Evolutionary conservation across 2,113 vertebrate genomes (phyloP).

Genomic region (Hystrix cristata): DNA sequence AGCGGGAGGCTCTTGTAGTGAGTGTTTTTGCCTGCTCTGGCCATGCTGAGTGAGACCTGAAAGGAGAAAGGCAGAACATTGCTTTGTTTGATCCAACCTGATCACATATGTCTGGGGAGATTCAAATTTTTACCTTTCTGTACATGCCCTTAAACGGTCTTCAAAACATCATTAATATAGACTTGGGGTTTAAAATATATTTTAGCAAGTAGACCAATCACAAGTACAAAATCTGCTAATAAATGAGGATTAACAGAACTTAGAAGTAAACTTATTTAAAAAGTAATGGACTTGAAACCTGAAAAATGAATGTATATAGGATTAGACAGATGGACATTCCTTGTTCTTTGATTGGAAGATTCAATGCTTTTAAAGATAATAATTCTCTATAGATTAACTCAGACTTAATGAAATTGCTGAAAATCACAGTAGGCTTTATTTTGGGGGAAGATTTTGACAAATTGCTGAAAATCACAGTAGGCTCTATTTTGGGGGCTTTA

Average conservation of each 20-base stretch:
- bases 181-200: background rate
- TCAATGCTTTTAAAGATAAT: background rate
- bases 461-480: background rate
- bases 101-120: background rate
- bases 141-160: too few relatives aligned
- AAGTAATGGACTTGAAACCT: background rate
- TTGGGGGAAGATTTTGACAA: background rate
- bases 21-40: background rate
- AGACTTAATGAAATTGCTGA: background rate
- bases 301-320: background rate
- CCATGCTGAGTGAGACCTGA: background rate
- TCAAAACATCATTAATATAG: background rate
- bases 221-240: background rate
- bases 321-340: background rate
- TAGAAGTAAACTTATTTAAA: background rate
- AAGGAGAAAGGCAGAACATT: background rate
- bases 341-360: background rate
- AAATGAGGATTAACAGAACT: background rate
- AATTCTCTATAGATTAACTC: background rate
- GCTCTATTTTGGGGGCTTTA: background rate
- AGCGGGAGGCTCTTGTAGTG: background rate
- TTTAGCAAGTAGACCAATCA: background rate
- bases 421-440: background rate
- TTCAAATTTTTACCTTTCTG: background rate
- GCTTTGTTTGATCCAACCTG: background rate